Percentiles rank a stretch among this genome's conserved stretches.
Evolutionary conservation across 2,888 invertebrate species (phyloP).

Genomic region (Drosophila mimica): DNA sequence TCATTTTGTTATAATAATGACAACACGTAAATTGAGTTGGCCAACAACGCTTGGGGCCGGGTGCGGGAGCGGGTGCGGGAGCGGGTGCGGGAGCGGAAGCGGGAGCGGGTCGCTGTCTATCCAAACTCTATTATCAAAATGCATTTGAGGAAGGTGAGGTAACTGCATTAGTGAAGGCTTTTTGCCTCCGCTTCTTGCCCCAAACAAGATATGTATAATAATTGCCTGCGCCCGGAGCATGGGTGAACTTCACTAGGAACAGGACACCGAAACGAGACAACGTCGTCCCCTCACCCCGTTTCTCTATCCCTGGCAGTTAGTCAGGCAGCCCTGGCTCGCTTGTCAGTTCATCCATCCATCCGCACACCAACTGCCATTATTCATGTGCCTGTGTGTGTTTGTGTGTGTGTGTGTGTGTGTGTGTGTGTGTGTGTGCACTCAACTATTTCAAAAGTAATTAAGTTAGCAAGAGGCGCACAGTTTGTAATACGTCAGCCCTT

Average conservation of each 20-base stretch:
- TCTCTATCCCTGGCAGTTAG: slow-evolving; percentile 8
- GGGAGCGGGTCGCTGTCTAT: slow-evolving; percentile 1
- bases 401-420: slow-evolving; percentile 29
- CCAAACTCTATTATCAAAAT: slow-evolving; percentile 55
- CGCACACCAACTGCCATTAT: slow-evolving; percentile 50
- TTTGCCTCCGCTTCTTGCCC: slow-evolving; percentile 11
- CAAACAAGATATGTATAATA: slow-evolving; percentile 44
- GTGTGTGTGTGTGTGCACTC: slow-evolving; percentile 35
- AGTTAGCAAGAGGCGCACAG: slow-evolving; percentile 60
- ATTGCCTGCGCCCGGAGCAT: slow-evolving; percentile 37
- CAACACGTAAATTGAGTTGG: slow-evolving; percentile 32
- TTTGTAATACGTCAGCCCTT: slow-evolving; percentile 48
- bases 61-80: not conserved
- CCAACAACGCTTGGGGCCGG: slow-evolving; percentile 1
- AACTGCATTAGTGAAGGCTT: slow-evolving; percentile 43
- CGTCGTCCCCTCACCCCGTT: not conserved
- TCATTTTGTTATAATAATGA: slow-evolving; percentile 22
- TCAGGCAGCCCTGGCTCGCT: slow-evolving; percentile 31
- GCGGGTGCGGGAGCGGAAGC: too few species aligned
- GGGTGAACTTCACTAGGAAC: slow-evolving; percentile 12
- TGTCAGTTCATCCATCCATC: slow-evolving; percentile 21
- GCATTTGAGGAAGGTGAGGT: slow-evolving; percentile 39
- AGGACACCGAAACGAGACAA: slow-evolving; percentile 5
- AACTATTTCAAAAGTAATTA: slow-evolving; percentile 79
- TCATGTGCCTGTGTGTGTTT: slow-evolving; percentile 32